phyloP scores from a whole-genome alignment of 2,113 vertebrate species.

The Bos javanicus region DNA sequence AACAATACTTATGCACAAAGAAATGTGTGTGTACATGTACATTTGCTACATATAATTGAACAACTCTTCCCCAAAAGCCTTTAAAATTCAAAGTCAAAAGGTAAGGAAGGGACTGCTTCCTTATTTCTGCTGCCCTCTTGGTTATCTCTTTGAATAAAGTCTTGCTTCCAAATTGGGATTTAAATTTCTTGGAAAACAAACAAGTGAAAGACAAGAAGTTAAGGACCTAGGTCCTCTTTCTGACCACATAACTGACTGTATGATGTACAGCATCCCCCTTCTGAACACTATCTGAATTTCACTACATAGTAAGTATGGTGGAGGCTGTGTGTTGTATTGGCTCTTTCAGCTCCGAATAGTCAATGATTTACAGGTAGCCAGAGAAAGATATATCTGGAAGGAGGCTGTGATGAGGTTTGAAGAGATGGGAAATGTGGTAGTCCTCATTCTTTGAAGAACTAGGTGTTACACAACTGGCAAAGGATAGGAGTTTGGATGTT shows the following conservation, averaged over 20 bases:
- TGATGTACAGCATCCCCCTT: neutral
- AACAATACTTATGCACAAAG: neutral
- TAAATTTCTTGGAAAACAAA: neutral
- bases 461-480: neutral
- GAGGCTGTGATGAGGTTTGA: neutral
- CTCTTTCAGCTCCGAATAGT: neutral
- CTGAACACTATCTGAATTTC: neutral
- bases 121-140: neutral
- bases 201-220: neutral
- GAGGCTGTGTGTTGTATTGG: accelerated
- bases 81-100: neutral
- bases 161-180: neutral
- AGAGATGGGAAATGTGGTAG: neutral
- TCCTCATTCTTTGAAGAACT: neutral
- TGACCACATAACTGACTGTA: neutral
- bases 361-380: neutral
- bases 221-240: neutral
- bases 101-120: neutral
- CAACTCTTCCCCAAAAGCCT: neutral
- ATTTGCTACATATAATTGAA: neutral
- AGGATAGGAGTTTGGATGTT: neutral
- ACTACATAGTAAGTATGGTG: neutral
- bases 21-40: neutral
- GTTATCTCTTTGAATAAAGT: neutral
- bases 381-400: neutral